Evolutionary conservation across 2,113 vertebrate species (phyloP), one percentile per base, ranked within the genome.

Genomic region (Tachuris rubrigastra): DNA sequence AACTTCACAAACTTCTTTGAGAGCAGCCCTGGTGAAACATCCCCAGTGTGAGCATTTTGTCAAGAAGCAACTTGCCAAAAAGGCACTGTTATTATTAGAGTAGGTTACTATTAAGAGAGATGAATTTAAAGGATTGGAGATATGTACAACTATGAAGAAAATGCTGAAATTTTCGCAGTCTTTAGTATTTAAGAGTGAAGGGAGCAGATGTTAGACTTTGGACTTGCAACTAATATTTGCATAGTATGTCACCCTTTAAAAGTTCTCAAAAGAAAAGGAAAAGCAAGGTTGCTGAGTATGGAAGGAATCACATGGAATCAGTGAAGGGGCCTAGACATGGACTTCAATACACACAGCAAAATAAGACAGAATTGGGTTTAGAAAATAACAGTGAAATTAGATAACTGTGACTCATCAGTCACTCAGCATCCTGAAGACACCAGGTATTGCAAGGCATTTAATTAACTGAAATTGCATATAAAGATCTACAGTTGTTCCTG

Each of bases 311-410:
- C 39, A 37, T 10, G 28, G 49, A 87, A 75, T 53, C 74, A 52
- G 44, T 16, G 17, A 73, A 92, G 21, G 20, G 28, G 31, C 25
- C 44, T 44, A 73, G 66, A 74, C 12, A 19, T 14, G 7, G 31
- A 56, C 46, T 60, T 91, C 66, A 82, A 66, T 60, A 52, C 27
- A 78, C 31, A 76, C 31, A 89, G 62, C 19, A 89, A 94, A 95
- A 47, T n/a, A 91, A 72, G 84, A 93, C 87, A 95, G 89, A 95
- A 82, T 4, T 68, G 8, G 74, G 52, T 89, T 94, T 65, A 82
- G 81, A 94, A 93, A 95, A 73, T 52, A 89, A 56, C 47, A 78
- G 65, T 52, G 47, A 94, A 89, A 94, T 67, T n/a, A 75, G 77
- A 14, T 53, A 94, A 72, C 31, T 77, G 28, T 88, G 87, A 91